Evolutionary conservation across 2,113 vertebrate species (phyloP).

Genomic region (Neomonachus schauinslandi): DNA sequence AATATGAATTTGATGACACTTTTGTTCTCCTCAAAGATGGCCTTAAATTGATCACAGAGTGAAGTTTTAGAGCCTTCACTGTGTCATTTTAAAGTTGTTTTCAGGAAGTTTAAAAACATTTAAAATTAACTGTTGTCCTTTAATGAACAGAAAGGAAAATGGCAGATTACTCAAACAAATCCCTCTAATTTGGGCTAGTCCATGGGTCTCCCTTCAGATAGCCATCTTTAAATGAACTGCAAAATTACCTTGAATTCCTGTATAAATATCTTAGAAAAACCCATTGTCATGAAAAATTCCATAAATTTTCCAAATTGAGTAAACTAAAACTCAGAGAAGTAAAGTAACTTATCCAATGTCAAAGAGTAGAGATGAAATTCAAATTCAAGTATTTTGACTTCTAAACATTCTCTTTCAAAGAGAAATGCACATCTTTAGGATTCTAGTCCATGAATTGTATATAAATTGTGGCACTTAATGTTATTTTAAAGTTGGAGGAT

Average conservation of each 20-base stretch:
- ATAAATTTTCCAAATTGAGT: background rate
- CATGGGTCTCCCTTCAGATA: background rate
- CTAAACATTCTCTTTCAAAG: background rate
- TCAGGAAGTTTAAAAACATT: background rate
- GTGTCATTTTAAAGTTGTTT: background rate
- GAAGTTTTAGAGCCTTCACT: background rate
- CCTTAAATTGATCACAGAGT: background rate
- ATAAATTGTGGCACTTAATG: background rate
- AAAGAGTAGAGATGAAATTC: background rate
- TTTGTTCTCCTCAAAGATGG: background rate
- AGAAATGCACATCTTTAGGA: background rate
- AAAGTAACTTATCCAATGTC: background rate
- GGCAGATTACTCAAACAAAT: background rate
- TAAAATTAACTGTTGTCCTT: background rate
- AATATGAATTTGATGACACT: background rate
- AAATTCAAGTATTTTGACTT: background rate
- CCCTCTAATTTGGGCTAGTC: background rate
- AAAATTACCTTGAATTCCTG: background rate
- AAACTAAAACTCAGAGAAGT: background rate
- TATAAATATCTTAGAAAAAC: background rate
- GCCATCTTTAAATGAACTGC: background rate
- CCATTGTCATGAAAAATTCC: background rate
- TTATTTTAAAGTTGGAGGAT: background rate
- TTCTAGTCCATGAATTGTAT: background rate
- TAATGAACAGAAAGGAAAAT: background rate